Percentiles rank a stretch among this genome's conserved stretches.
Conservation (phyloP, 1,140 invertebrate genomes). For the Heliconius hewitsoni region DNA sequence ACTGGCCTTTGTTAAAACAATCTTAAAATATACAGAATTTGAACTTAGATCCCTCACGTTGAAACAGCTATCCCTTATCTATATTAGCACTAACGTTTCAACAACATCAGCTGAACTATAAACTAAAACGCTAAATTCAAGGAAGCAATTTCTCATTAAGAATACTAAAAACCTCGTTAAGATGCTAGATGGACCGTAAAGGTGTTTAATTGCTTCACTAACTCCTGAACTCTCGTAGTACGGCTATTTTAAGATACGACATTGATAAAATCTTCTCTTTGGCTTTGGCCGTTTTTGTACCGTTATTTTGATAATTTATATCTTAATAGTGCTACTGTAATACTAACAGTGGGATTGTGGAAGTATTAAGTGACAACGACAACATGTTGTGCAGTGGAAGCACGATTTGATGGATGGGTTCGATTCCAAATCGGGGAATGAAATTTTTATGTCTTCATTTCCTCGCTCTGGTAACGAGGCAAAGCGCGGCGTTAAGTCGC, state of each 20-base stretch:
- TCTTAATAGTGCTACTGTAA: conserved; percentile 3
- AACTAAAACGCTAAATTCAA: conserved; percentile 12
- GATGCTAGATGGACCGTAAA: conserved; percentile 30
- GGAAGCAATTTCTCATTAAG: conserved; percentile 27
- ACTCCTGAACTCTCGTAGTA: conserved; percentile 18
- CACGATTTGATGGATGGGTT: too few species aligned
- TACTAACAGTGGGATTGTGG: too few species aligned
- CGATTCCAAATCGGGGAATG: too few species aligned
- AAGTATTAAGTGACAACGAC: too few species aligned
- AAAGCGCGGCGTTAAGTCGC: too few species aligned
- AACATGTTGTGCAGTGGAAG: too few species aligned
- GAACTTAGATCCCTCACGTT: not conserved
- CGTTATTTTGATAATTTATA: conserved; percentile 10
- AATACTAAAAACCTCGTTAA: conserved; percentile 28
- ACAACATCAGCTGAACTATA: not conserved
- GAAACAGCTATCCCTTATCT: not conserved
- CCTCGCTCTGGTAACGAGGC: too few species aligned
- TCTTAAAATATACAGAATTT: not conserved
- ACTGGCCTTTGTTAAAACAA: too few species aligned
- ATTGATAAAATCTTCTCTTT: conserved; percentile 1
- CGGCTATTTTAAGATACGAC: conserved; percentile 16
- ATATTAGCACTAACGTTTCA: not conserved
- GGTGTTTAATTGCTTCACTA: conserved; percentile 30
- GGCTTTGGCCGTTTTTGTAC: not conserved
- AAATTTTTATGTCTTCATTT: too few species aligned